Evolutionary conservation across 2,888 invertebrate species (phyloP).

Genomic region (Latrodectus elegans): DNA sequence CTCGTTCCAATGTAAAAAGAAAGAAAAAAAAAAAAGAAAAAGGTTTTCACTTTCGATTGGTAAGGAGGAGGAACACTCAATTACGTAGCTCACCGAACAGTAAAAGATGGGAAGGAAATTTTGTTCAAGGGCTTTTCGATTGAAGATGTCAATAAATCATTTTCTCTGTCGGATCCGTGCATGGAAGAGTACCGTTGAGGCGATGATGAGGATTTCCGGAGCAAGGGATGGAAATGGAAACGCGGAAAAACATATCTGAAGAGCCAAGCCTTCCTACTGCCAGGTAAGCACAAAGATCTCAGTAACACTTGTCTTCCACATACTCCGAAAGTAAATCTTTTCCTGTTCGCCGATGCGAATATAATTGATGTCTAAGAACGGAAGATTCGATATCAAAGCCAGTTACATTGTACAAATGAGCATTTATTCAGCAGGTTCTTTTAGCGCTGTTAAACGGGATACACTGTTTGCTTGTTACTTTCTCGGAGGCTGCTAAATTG

Average conservation of each 20-base stretch:
- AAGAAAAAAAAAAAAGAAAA: background rate
- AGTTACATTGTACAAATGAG: too few relatives aligned
- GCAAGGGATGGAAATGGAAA: conserved; percentile 5
- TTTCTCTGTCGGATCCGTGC: background rate
- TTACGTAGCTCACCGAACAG: conserved; percentile 5
- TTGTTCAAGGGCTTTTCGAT: conserved; percentile 1
- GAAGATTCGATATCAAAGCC: too few relatives aligned
- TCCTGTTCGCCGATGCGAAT: too few relatives aligned
- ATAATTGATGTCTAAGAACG: too few relatives aligned
- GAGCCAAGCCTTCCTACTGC: too few relatives aligned
- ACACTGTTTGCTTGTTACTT: too few relatives aligned
- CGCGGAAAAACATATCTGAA: background rate
- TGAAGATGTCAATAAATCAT: conserved; percentile 38
- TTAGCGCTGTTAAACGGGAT: too few relatives aligned
- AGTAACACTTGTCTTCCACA: background rate
- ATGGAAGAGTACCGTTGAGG: background rate
- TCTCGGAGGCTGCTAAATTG: too few relatives aligned
- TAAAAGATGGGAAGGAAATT: background rate
- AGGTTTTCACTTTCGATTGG: background rate
- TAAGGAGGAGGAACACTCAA: background rate
- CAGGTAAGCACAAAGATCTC: background rate
- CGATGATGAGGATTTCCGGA: conserved; percentile 27
- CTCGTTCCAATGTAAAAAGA: too few relatives aligned
- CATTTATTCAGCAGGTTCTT: too few relatives aligned
- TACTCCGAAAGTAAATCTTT: background rate